phyloP scores from a whole-genome alignment of 2,113 vertebrate genomes.

The Heterochromis multidens region DNA sequence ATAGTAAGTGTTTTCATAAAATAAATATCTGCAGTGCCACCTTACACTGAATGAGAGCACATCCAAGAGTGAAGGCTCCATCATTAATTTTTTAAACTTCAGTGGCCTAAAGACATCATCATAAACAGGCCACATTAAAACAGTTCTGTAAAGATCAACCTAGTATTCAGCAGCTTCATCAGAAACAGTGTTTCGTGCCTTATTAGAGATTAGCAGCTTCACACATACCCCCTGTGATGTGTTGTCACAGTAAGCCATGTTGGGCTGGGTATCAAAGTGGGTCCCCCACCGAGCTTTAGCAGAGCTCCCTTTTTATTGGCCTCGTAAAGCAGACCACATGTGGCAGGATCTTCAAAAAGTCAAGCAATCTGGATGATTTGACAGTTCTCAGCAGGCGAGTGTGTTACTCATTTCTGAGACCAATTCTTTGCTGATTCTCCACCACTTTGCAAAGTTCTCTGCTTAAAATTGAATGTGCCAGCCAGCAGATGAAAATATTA shows the following conservation, averaged over 20 bases:
- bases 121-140: slow-evolving; percentile 38
- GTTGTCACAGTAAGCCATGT: slow-evolving; percentile 72
- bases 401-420: slow-evolving; percentile 55
- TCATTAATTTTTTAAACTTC: slow-evolving; percentile 27
- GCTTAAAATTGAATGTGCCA: slow-evolving; percentile 62
- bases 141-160: slow-evolving; percentile 57
- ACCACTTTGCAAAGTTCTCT: slow-evolving; percentile 45
- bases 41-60: not conserved
- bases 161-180: slow-evolving; percentile 43
- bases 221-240: slow-evolving; percentile 66
- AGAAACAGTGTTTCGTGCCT: slow-evolving; percentile 54
- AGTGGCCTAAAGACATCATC: slow-evolving; percentile 29
- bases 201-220: slow-evolving; percentile 77
- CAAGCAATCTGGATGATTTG: slow-evolving; percentile 66
- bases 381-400: slow-evolving; percentile 61
- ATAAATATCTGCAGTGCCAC: not conserved
- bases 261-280: slow-evolving; percentile 73
- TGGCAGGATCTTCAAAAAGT: slow-evolving; percentile 69
- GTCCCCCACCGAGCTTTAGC: slow-evolving; percentile 65
- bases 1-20: not conserved
- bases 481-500: slow-evolving; percentile 62
- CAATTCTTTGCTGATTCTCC: slow-evolving; percentile 37
- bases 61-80: not conserved
- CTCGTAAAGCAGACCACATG: slow-evolving; percentile 55
- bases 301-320: slow-evolving; percentile 59